These are phyloP conservation scores for Delia radicum DNA, from an alignment of 1,140 invertebrate species.

Conservation along the genomic window DNA sequence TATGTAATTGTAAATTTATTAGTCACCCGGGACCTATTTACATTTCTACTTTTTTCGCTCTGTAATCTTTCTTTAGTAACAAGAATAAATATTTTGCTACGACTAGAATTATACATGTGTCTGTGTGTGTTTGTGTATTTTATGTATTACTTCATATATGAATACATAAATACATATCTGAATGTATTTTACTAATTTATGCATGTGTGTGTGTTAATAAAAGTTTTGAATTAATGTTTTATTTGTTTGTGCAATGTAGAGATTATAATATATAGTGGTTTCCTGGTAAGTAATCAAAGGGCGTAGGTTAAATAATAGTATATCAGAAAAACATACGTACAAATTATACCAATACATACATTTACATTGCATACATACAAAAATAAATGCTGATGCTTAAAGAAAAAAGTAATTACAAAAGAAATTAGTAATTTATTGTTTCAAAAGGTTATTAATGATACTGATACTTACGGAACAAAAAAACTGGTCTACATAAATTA, in stretches of 20 bases:
- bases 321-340: background rate
- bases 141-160: background rate
- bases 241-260: background rate
- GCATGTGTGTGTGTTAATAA: background rate
- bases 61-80: background rate
- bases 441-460: background rate
- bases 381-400: background rate
- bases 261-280: background rate
- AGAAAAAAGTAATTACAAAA: background rate
- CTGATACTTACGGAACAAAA: background rate
- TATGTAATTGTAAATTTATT: slow-evolving; percentile 25
- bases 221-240: slow-evolving; percentile 2
- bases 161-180: background rate
- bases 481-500: no score
- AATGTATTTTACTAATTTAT: background rate
- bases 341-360: background rate
- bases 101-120: background rate
- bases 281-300: background rate
- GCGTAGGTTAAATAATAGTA: background rate
- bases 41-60: slow-evolving; percentile 15
- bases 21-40: slow-evolving; percentile 26
- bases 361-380: background rate
- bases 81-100: background rate
- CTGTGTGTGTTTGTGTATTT: background rate
- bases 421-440: background rate